Conservation (phyloP, 2,888 invertebrate genomes). For the Lepidocyrtinus sp. region DNA sequence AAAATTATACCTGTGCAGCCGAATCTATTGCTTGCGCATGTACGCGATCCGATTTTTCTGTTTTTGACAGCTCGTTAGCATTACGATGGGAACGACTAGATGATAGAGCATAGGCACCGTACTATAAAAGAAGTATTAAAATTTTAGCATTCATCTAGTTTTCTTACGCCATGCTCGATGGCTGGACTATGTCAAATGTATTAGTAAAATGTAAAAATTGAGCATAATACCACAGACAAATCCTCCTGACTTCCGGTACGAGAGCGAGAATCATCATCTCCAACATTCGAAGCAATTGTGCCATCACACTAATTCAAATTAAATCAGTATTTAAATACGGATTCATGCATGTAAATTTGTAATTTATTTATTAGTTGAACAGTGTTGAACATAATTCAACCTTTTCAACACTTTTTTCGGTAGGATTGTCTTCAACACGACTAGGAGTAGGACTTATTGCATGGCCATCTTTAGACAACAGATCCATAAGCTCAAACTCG, state of each 20-base stretch:
- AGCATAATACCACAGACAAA: slow-evolving; percentile 40
- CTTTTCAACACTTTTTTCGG: slow-evolving; percentile 39
- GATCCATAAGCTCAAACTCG: slow-evolving; percentile 58
- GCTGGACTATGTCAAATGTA: too few species aligned
- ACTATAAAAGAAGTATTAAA: slow-evolving; percentile 36
- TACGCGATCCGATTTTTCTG: slow-evolving; percentile 31
- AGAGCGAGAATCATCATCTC: slow-evolving; percentile 27
- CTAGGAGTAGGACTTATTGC: slow-evolving; percentile 40
- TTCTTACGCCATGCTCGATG: too few species aligned
- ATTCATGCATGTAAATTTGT: too few species aligned
- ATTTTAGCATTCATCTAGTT: too few species aligned
- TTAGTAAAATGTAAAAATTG: neutral
- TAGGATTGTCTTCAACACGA: slow-evolving; percentile 31
- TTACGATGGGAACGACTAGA: slow-evolving; percentile 51
- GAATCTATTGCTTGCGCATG: slow-evolving; percentile 21
- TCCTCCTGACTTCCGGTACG: slow-evolving; percentile 49
- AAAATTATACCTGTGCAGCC: slow-evolving; percentile 13
- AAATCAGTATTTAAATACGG: too few species aligned
- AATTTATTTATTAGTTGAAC: slow-evolving; percentile 7
- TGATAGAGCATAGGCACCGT: slow-evolving; percentile 54
- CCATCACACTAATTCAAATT: slow-evolving; percentile 49
- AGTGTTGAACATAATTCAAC: neutral
- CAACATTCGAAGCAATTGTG: neutral
- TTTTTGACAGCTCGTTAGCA: slow-evolving; percentile 44
- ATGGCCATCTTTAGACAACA: slow-evolving; percentile 41